These are phyloP conservation scores for Drosophila tripunctata DNA, from an alignment of 2,888 invertebrate species.

Conservation along the genomic window DNA sequence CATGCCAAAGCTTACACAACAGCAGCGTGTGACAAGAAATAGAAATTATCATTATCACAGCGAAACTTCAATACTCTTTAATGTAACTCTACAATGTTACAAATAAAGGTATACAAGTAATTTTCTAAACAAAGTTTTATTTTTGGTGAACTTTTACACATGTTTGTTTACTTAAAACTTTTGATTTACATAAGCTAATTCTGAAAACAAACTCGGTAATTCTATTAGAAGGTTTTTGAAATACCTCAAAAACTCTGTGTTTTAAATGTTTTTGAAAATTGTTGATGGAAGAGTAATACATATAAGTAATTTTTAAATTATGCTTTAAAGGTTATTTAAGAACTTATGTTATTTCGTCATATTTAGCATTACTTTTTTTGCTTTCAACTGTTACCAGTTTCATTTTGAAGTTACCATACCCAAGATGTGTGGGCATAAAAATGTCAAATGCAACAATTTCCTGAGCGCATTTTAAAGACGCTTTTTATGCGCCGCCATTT, in stretches of 20 bases:
- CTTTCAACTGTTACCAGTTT: constrained; percentile 2
- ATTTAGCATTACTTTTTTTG: neutral
- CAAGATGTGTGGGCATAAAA: constrained; percentile 20
- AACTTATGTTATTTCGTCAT: neutral
- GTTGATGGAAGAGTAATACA: neutral
- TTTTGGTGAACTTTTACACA: too few species aligned
- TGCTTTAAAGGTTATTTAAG: neutral
- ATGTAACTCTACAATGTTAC: neutral
- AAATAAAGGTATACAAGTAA: neutral
- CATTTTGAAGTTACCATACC: neutral
- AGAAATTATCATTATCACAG: neutral
- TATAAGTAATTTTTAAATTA: neutral
- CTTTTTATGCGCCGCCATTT: constrained; percentile 72
- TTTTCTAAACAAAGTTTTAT: too few species aligned
- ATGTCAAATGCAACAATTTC: constrained; percentile 79
- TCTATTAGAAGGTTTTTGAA: too few species aligned
- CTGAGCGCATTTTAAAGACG: constrained; percentile 72
- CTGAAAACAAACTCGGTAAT: too few species aligned
- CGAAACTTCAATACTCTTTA: constrained; percentile 10
- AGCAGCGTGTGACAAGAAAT: constrained; percentile 36
- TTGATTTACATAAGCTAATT: too few species aligned
- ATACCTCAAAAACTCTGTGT: too few species aligned
- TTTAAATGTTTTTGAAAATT: too few species aligned
- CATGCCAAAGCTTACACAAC: constrained; percentile 61
- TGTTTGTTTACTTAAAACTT: too few species aligned